A percentile compares a stretch with the other conserved stretches of the same genome.
phyloP scores from a whole-genome alignment of 2,888 invertebrate genomes.

The Stratiomys singularior region DNA sequence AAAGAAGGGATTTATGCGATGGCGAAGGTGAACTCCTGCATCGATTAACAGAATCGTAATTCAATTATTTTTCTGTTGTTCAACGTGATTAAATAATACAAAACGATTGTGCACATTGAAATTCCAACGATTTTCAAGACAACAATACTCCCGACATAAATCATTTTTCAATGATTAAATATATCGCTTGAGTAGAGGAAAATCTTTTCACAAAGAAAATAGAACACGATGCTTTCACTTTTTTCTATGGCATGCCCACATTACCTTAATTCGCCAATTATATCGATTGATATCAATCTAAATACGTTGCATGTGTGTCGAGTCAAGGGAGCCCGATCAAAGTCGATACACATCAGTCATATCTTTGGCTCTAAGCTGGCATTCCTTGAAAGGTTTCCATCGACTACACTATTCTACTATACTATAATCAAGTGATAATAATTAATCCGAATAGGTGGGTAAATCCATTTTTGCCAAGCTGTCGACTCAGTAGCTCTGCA shows the following conservation, averaged over 20 bases:
- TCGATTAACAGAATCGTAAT: no score
- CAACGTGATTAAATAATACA: no score
- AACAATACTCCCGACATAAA: no score
- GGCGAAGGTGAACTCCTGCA: no score
- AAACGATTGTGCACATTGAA: no score
- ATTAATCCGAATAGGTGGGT: slow-evolving; percentile 23
- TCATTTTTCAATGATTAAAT: no score
- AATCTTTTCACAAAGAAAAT: not conserved
- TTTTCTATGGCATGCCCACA: slow-evolving; percentile 1
- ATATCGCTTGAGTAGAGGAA: no score
- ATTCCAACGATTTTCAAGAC: no score
- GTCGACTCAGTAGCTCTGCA: not conserved
- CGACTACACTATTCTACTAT: not conserved
- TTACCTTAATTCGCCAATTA: slow-evolving; percentile 26
- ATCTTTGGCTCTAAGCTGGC: not conserved
- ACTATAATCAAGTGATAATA: not conserved
- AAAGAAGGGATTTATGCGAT: no score
- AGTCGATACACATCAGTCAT: slow-evolving; percentile 10
- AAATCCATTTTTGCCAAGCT: not conserved
- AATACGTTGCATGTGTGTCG: not conserved
- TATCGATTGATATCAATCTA: slow-evolving; percentile 3
- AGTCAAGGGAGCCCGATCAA: not conserved
- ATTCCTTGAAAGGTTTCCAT: slow-evolving; percentile 20
- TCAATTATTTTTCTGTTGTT: no score
- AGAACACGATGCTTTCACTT: slow-evolving; percentile 14